Conservation (phyloP, 2,797 vertebrate species). For the Prunella strophiata region DNA sequence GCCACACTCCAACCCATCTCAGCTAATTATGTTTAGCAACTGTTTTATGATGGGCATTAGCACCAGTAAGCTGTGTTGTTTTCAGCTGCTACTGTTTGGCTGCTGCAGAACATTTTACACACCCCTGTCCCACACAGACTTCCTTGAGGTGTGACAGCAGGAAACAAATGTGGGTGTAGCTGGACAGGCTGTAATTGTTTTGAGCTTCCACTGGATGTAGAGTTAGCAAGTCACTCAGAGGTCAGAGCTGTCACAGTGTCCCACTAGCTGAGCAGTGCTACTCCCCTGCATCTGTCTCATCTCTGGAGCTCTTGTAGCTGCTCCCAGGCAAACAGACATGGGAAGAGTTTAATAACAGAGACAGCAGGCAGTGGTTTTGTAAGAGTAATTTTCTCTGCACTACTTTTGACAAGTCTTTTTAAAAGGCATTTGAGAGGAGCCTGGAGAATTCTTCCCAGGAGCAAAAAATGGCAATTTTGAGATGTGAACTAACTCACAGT, state of each 20-base stretch:
- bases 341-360: neutral
- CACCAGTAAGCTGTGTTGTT: neutral
- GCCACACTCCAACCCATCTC: neutral
- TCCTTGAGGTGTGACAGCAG: slow-evolving; percentile 44
- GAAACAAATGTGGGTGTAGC: slow-evolving; percentile 42
- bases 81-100: neutral
- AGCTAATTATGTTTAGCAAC: neutral
- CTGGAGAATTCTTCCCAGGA: neutral
- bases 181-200: slow-evolving; percentile 48
- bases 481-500: neutral
- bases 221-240: neutral
- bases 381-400: neutral
- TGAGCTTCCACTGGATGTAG: slow-evolving; percentile 22
- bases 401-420: neutral
- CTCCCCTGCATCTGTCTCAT: neutral
- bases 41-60: neutral
- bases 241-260: neutral
- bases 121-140: neutral
- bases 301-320: neutral
- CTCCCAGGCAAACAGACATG: neutral
- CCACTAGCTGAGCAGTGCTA: neutral
- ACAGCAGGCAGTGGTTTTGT: neutral
- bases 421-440: neutral
- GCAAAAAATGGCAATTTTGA: neutral
- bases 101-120: neutral